Conservation (phyloP, 2,888 invertebrate genomes). For the Pristionchus exspectatus region DNA sequence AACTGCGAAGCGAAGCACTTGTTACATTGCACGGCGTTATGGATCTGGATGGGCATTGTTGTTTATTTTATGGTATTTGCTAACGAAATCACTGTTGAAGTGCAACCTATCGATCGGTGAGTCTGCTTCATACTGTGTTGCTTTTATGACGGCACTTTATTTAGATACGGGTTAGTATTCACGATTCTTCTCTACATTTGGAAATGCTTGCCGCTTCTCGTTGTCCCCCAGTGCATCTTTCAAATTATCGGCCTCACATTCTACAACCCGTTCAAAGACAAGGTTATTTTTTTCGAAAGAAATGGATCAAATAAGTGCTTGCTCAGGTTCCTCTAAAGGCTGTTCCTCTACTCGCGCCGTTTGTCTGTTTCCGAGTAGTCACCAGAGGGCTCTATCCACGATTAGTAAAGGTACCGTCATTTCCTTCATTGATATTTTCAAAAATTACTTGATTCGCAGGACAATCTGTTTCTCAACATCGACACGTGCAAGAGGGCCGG, state of each 20-base stretch:
- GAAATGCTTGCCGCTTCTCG: conserved; percentile 76
- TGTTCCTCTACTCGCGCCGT: conserved; percentile 92
- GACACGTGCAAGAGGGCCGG: conserved; percentile 86
- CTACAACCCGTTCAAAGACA: conserved; percentile 95
- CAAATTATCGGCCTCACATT: conserved; percentile 83
- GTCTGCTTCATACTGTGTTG: not conserved
- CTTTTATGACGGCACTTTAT: not conserved
- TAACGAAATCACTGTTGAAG: conserved; percentile 51
- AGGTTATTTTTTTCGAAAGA: conserved; percentile 81
- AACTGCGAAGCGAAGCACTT: conserved; percentile 74
- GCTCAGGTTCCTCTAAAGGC: conserved; percentile 83
- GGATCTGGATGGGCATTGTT: conserved; percentile 74
- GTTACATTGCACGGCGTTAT: conserved; percentile 71
- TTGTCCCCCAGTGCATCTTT: conserved; percentile 78
- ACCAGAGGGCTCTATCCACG: conserved; percentile 95
- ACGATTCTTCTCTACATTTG: conserved; percentile 75
- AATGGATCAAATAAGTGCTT: not conserved
- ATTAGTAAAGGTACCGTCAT: conserved; percentile 85
- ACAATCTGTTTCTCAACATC: conserved; percentile 75
- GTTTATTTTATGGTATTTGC: conserved; percentile 73
- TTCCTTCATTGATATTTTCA: not conserved
- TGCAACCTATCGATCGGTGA: conserved; percentile 66
- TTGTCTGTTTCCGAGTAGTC: conserved; percentile 93
- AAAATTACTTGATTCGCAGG: conserved; percentile 64
- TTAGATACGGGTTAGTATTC: conserved; percentile 75